Conservation (phyloP, 1,140 invertebrate genomes). For the Drosophila arawakana region DNA sequence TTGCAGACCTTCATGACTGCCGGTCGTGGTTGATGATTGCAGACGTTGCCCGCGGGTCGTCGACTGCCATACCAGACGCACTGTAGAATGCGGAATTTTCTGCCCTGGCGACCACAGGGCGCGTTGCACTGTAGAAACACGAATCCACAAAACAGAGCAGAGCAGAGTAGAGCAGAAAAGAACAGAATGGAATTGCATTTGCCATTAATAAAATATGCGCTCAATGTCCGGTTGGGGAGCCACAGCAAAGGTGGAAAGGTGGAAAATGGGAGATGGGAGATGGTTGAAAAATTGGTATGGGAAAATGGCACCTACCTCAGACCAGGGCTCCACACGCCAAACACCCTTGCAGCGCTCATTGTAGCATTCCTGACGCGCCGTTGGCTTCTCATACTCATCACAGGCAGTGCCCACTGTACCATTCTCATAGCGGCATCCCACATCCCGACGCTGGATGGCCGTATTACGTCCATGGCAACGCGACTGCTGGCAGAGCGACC, state of each 20-base stretch:
- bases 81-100: conserved; percentile 93
- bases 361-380: conserved; percentile 90
- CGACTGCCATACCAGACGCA: conserved; percentile 95
- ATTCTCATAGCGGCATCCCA: conserved; percentile 89
- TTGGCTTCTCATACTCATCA: conserved; percentile 88
- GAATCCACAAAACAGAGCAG: not conserved
- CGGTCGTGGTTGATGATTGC: conserved; percentile 90
- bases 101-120: conserved; percentile 88
- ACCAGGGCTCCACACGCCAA: conserved; percentile 95
- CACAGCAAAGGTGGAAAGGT: not conserved
- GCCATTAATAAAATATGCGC: conserved; percentile 37
- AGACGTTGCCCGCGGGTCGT: conserved; percentile 92
- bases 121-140: conserved; percentile 89
- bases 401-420: conserved; percentile 88
- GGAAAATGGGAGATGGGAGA: not conserved
- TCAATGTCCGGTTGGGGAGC: conserved; percentile 6
- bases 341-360: conserved; percentile 92
- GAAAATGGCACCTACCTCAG: conserved; percentile 88
- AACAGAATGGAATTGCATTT: conserved; percentile 31
- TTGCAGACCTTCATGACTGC: conserved; percentile 91
- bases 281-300: not conserved
- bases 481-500: conserved; percentile 89
- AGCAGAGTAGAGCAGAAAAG: not conserved
- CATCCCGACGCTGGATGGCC: conserved; percentile 91
- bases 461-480: conserved; percentile 91